These are phyloP conservation scores for Xenopus tropicalis DNA, from an alignment of 2,113 vertebrate species.

Conservation along the genomic window DNA sequence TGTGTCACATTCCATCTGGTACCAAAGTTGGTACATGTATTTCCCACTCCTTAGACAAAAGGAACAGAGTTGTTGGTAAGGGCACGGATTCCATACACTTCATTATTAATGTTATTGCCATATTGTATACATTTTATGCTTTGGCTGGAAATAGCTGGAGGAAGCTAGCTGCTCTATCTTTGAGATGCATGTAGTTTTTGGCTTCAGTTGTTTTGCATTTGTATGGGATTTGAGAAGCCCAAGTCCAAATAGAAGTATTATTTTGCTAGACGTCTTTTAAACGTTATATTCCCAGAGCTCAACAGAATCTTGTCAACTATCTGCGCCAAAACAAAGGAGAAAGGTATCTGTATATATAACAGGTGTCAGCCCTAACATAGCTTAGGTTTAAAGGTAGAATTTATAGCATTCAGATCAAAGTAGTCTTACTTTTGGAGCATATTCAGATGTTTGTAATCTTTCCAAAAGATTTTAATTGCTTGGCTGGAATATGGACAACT, in stretches of 20 bases:
- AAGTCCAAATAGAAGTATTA: conserved; percentile 20
- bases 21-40: no score
- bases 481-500: conserved; percentile 31
- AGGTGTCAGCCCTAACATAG: conserved; percentile 30
- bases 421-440: conserved; percentile 4
- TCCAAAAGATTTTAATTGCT: conserved; percentile 36
- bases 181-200: no score
- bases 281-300: conserved; percentile 20
- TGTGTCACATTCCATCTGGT: no score
- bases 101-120: no score
- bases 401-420: conserved; percentile 32
- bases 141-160: no score
- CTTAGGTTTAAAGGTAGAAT: conserved; percentile 21
- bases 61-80: no score
- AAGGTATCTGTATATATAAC: conserved; percentile 6
- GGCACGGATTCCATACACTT: no score
- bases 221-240: conserved; percentile 7
- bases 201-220: no score
- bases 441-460: conserved; percentile 19
- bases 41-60: no score
- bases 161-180: no score
- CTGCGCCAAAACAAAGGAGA: conserved; percentile 24
- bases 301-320: conserved; percentile 17
- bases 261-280: conserved; percentile 15
- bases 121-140: no score